Conservation (phyloP, 2,113 vertebrate genomes). For the Sinocyclocheilus anophthalmus region DNA sequence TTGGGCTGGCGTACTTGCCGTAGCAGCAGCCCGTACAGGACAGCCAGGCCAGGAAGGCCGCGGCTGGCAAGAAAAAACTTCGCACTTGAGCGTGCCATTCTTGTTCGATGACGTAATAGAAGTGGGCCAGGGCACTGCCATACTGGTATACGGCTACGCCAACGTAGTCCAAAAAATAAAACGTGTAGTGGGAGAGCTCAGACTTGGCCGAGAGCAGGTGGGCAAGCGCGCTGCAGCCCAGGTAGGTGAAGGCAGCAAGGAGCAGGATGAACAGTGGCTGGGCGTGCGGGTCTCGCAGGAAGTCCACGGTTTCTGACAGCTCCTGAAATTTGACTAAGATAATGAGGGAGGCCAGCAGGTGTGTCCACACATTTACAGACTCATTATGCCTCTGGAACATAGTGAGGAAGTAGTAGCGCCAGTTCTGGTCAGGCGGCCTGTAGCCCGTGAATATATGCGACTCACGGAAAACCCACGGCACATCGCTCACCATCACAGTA, state of each 20-base stretch:
- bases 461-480: slow-evolving; percentile 89
- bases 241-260: slow-evolving; percentile 84
- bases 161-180: slow-evolving; percentile 96
- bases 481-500: slow-evolving; percentile 83
- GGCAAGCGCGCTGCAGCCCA: slow-evolving; percentile 87
- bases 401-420: slow-evolving; percentile 89
- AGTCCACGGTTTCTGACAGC: slow-evolving; percentile 83
- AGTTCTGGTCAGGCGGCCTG: slow-evolving; percentile 84
- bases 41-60: slow-evolving; percentile 87
- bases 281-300: slow-evolving; percentile 84
- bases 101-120: slow-evolving; percentile 89
- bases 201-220: slow-evolving; percentile 94
- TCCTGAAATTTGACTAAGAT: slow-evolving; percentile 84
- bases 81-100: slow-evolving; percentile 80
- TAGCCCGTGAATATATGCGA: slow-evolving; percentile 88
- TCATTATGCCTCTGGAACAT: slow-evolving; percentile 96
- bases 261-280: slow-evolving; percentile 89
- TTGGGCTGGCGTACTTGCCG: slow-evolving; percentile 81
- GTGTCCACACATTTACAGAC: slow-evolving; percentile 91
- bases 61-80: slow-evolving; percentile 80
- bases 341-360: slow-evolving; percentile 82
- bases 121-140: slow-evolving; percentile 87
- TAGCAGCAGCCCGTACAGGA: slow-evolving; percentile 93
- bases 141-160: slow-evolving; percentile 93
- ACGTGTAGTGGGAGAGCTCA: slow-evolving; percentile 92